These are phyloP conservation scores for Rotaria macrura DNA, from an alignment of 2,888 invertebrate genomes.

Conservation along the genomic window DNA sequence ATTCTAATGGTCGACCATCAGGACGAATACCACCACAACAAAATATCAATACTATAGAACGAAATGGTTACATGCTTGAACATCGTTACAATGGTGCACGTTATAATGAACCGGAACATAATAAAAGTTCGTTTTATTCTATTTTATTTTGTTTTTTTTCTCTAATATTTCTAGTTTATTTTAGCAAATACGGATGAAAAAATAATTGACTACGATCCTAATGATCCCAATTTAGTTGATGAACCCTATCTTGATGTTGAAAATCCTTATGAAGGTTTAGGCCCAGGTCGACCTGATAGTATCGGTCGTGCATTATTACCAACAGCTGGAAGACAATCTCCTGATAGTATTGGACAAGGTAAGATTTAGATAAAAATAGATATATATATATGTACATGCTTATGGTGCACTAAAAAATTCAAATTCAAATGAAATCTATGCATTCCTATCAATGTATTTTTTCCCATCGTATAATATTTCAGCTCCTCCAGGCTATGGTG, in stretches of 20 bases:
- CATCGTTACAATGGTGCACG: not conserved
- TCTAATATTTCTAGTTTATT: not conserved
- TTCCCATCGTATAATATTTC: not conserved
- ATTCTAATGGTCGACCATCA: not conserved
- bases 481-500: conserved; percentile 15
- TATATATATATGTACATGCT: not conserved
- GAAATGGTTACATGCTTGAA: not conserved
- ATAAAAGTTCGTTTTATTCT: conserved; percentile 2
- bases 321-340: not conserved
- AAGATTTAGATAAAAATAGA: not conserved
- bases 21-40: not conserved
- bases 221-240: conserved; percentile 32
- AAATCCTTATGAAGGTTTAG: conserved; percentile 19
- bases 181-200: conserved; percentile 22
- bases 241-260: conserved; percentile 30
- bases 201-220: conserved; percentile 33
- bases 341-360: conserved; percentile 18
- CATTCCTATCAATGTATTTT: not conserved
- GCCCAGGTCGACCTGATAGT: not conserved
- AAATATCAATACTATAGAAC: not conserved
- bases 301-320: not conserved
- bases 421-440: not conserved
- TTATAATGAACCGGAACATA: conserved; percentile 20
- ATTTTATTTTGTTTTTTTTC: too few species aligned
- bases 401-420: not conserved